Percentiles rank a stretch among this genome's conserved stretches.
phyloP scores from a whole-genome alignment of 2,888 invertebrate genomes.

The Lasioglossum oenotherae region DNA sequence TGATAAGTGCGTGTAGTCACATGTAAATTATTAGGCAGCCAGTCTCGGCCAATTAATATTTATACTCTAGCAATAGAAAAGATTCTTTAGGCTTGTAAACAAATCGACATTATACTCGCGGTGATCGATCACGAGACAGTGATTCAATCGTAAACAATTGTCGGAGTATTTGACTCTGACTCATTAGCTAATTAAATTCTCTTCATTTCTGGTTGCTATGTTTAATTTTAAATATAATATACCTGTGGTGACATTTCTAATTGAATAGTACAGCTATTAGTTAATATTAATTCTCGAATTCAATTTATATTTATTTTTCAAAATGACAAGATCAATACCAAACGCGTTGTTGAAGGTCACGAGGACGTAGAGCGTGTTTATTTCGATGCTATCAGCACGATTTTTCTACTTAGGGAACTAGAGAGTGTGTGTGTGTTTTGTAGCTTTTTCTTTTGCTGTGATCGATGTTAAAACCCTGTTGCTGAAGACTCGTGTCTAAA shows the following conservation, averaged over 20 bases:
- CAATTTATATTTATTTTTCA: neutral
- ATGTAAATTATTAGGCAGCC: neutral
- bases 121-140: conserved; percentile 31
- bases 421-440: neutral
- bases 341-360: neutral
- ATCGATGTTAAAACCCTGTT: neutral
- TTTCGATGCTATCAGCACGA: neutral
- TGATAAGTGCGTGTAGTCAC: neutral
- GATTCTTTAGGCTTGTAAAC: conserved; percentile 15
- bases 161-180: conserved; percentile 33
- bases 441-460: neutral
- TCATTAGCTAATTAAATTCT: conserved; percentile 34
- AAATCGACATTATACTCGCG: neutral
- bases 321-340: neutral
- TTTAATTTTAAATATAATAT: conserved; percentile 1
- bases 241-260: neutral
- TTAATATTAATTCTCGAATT: no score
- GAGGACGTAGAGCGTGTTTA: neutral
- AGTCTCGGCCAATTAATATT: conserved; percentile 9
- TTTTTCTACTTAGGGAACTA: conserved; percentile 19
- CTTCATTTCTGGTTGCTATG: neutral
- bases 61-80: neutral
- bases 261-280: neutral
- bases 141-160: conserved; percentile 38
- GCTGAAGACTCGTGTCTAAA: conserved; percentile 12